Evolutionary conservation across 2,113 vertebrate genomes (phyloP).

Genomic region (Podilymbus podiceps): DNA sequence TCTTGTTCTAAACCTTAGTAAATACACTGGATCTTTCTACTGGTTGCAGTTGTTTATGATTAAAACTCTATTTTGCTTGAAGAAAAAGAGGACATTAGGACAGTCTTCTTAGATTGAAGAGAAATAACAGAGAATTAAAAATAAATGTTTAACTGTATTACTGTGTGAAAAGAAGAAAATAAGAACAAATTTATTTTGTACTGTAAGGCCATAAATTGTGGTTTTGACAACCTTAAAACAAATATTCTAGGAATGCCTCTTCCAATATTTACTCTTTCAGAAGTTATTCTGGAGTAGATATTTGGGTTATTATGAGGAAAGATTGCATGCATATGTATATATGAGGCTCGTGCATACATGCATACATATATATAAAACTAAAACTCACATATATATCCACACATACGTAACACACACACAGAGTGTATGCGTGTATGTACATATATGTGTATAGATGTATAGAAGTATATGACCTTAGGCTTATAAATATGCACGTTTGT

Average conservation of each 20-base stretch:
- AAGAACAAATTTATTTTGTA: background rate
- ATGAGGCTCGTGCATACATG: background rate
- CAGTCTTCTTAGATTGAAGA: background rate
- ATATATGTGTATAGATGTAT: background rate
- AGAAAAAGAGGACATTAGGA: background rate
- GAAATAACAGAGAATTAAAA: background rate
- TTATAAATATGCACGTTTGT: accelerated
- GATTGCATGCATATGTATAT: too few relatives aligned
- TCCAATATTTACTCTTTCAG: background rate
- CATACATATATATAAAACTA: background rate
- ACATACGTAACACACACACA: too few relatives aligned
- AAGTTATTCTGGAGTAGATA: background rate
- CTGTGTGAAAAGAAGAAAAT: background rate
- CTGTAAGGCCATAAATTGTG: accelerated
- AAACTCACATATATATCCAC: accelerated
- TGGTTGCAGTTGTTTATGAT: background rate
- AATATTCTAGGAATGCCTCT: background rate
- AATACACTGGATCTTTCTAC: background rate
- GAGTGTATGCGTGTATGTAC: background rate
- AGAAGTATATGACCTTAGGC: background rate
- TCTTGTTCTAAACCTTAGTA: background rate
- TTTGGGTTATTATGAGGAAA: background rate
- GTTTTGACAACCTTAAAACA: background rate
- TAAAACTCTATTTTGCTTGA: background rate
- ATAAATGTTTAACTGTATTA: background rate